A percentile compares a stretch with the other conserved stretches of the same genome.
Evolutionary conservation across 2,888 invertebrate genomes (phyloP).

Genomic region (Biston betularia): DNA sequence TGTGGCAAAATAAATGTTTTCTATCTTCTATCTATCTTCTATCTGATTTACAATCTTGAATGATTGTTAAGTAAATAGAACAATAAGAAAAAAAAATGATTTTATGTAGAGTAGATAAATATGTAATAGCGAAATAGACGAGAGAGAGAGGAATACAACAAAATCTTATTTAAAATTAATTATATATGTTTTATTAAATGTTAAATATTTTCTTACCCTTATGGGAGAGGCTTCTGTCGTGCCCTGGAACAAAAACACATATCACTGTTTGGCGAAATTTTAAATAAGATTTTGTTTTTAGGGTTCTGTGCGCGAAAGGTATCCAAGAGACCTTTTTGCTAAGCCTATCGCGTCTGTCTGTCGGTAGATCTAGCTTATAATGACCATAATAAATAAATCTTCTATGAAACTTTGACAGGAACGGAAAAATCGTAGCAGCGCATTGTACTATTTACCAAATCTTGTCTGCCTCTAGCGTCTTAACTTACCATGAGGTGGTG

Average conservation of each 20-base stretch:
- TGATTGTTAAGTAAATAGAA: no score
- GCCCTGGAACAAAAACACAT: conserved; percentile 62
- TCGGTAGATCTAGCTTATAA: no score
- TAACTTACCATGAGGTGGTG: conserved; percentile 60
- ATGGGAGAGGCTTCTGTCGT: conserved; percentile 58
- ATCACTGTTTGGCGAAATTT: conserved; percentile 27
- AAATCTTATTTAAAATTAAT: conserved; percentile 54
- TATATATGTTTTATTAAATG: neutral
- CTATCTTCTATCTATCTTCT: no score
- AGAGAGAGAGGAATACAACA: conserved; percentile 36
- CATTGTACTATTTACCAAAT: neutral
- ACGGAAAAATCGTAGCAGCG: neutral
- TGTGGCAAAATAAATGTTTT: no score
- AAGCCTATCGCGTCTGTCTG: no score
- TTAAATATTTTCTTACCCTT: conserved; percentile 53
- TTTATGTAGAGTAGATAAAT: no score
- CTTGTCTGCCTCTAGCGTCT: neutral
- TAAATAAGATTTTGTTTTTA: conserved; percentile 59
- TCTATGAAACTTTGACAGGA: no score
- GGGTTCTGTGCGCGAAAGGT: no score
- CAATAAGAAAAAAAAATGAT: no score
- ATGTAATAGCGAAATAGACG: neutral
- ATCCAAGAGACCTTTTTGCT: no score
- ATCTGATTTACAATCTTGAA: no score
- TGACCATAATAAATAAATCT: no score